phyloP scores from a whole-genome alignment of 2,797 vertebrate species.

The Mus spretus region DNA sequence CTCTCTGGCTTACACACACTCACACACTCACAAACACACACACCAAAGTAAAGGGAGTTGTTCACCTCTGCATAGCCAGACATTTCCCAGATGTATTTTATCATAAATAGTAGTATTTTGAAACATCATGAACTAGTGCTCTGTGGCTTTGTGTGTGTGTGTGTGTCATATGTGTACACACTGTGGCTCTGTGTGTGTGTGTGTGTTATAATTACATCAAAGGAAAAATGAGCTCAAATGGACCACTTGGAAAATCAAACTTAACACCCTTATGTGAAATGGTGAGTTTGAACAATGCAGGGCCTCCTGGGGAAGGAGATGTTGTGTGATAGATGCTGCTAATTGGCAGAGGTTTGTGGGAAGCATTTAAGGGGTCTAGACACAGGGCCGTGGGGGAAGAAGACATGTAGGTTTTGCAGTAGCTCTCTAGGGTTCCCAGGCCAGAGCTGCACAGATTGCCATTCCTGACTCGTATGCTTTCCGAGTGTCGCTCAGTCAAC shows the following conservation, averaged over 20 bases:
- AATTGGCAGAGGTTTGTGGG: not conserved
- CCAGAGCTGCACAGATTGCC: not conserved
- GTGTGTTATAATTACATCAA: conserved; percentile 59
- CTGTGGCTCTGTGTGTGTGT: too few relatives aligned
- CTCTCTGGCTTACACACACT: not conserved
- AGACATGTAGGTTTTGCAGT: conserved; percentile 14
- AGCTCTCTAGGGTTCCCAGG: not conserved
- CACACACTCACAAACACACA: not conserved
- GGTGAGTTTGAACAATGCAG: conserved; percentile 28
- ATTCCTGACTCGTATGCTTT: conserved; percentile 24
- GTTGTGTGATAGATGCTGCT: not conserved
- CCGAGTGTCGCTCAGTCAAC: not conserved
- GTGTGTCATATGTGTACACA: not conserved
- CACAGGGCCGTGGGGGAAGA: not conserved
- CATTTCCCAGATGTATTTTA: not conserved
- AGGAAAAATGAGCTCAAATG: conserved; percentile 36
- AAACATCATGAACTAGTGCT: conserved; percentile 34
- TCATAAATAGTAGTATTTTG: conserved; percentile 51
- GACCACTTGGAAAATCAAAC: conserved; percentile 42
- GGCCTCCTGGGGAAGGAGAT: not conserved
- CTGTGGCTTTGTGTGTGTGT: not conserved
- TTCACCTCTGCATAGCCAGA: not conserved
- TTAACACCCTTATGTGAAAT: conserved; percentile 58
- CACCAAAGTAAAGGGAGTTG: not conserved
- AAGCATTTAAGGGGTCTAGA: conserved; percentile 22